phyloP scores from a whole-genome alignment of 2,888 invertebrate genomes.

The Trissolcus brochymenae region DNA sequence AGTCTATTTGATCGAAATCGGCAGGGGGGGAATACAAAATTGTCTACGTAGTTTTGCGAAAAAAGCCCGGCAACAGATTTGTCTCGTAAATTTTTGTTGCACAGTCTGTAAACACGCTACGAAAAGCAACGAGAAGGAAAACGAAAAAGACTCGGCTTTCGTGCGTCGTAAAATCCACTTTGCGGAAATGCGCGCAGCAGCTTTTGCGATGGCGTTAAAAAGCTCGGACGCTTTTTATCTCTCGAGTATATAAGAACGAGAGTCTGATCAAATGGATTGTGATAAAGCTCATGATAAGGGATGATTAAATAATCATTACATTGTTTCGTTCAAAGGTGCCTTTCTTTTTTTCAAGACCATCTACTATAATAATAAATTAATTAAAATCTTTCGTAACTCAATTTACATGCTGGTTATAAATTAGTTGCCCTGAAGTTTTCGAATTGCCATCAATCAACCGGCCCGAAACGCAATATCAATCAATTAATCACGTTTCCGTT shows the following conservation, averaged over 20 bases:
- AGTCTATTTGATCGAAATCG: no score
- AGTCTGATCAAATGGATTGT: background rate
- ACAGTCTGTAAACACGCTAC: conserved; percentile 3
- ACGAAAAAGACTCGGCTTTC: background rate
- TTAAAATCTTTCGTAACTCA: conserved; percentile 11
- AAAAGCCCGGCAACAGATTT: background rate
- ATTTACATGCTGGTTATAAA: conserved; percentile 21
- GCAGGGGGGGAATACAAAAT: no score
- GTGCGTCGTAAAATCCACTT: no score
- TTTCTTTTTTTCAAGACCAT: background rate
- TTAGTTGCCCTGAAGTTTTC: conserved; percentile 21
- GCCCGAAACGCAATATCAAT: conserved; percentile 7
- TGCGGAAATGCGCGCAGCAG: no score
- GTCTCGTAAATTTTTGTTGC: conserved; percentile 18
- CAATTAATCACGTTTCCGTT: background rate
- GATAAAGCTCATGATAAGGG: background rate
- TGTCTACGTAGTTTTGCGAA: background rate
- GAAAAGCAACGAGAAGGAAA: background rate
- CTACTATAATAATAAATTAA: conserved; percentile 28
- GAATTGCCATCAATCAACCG: conserved; percentile 26
- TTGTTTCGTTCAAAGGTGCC: background rate
- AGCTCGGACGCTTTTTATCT: no score
- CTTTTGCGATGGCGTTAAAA: no score
- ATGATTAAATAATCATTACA: background rate
- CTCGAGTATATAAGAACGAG: no score